phyloP scores from a whole-genome alignment of 92 coral and sea anemone genomes.

The Epizoanthus ramosus region DNA sequence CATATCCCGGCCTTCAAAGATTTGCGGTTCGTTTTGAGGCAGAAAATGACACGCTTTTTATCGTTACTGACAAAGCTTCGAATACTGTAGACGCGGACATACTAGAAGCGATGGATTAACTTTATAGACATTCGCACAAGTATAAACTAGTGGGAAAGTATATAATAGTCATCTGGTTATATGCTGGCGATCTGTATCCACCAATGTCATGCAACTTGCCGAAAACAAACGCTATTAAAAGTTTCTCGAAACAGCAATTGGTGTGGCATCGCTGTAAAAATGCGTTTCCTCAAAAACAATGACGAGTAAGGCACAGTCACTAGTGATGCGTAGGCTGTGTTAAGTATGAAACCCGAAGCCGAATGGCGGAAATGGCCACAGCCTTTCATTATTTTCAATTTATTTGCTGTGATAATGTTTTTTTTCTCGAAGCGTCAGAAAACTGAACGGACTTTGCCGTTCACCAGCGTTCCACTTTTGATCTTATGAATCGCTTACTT shows the following conservation, averaged over 20 bases:
- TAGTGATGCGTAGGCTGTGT: too few species aligned
- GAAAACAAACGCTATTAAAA: constrained; percentile 2
- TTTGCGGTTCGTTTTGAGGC: constrained; percentile 5
- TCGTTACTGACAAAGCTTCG: constrained; percentile 5
- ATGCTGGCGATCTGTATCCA: constrained; percentile 5
- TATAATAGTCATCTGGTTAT: constrained; percentile 2
- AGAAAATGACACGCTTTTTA: constrained; percentile 3
- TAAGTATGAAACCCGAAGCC: too few species aligned
- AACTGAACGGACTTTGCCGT: too few species aligned
- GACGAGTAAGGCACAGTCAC: too few species aligned
- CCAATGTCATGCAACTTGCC: constrained; percentile 5
- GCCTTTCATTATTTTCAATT: too few species aligned
- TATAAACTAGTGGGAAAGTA: constrained; percentile 3
- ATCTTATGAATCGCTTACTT: too few species aligned
- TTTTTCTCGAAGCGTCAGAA: too few species aligned
- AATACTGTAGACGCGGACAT: constrained; percentile 5
- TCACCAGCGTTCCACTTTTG: too few species aligned
- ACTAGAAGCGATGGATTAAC: constrained; percentile 4
- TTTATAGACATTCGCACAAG: constrained; percentile 3
- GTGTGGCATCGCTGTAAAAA: not conserved
- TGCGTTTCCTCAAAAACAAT: too few species aligned
- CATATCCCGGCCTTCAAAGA: constrained; percentile 5
- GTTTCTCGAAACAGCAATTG: not conserved
- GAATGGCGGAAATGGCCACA: too few species aligned
- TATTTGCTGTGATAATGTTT: too few species aligned